Evolutionary conservation across 2,113 vertebrate species (phyloP).

Genomic region (Ursus arctos): DNA sequence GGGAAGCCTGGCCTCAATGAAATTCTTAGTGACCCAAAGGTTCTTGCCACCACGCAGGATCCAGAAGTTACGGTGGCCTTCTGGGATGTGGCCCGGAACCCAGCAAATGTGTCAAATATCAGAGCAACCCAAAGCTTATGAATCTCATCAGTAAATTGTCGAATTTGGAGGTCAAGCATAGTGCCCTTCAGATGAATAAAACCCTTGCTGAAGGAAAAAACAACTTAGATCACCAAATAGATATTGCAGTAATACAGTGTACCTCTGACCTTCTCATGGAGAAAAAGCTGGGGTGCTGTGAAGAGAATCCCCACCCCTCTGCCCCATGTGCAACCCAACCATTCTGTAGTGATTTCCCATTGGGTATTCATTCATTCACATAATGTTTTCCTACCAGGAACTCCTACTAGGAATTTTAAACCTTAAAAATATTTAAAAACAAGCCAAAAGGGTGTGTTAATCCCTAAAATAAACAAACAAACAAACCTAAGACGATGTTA

Average conservation of each 20-base stretch:
- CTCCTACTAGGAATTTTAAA: background rate
- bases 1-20: background rate
- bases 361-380: background rate
- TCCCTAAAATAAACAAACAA: background rate
- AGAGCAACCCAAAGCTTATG: background rate
- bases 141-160: background rate
- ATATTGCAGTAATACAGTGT: background rate
- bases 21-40: background rate
- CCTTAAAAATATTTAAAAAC: background rate
- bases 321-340: background rate
- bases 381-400: background rate
- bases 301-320: background rate
- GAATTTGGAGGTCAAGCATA: background rate
- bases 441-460: background rate
- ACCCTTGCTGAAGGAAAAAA: background rate
- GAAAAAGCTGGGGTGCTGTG: background rate
- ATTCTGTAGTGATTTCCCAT: background rate
- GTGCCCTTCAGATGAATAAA: background rate
- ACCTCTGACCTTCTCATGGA: background rate
- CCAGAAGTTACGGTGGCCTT: background rate
- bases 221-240: background rate
- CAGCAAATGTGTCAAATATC: background rate
- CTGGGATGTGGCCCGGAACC: background rate
- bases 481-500: background rate
- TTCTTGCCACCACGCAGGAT: background rate